Percentiles rank a stretch among this genome's conserved stretches.
These are phyloP conservation scores for Oenanthe oenanthe DNA, from an alignment of 2,113 vertebrate species.

Conservation along the genomic window DNA sequence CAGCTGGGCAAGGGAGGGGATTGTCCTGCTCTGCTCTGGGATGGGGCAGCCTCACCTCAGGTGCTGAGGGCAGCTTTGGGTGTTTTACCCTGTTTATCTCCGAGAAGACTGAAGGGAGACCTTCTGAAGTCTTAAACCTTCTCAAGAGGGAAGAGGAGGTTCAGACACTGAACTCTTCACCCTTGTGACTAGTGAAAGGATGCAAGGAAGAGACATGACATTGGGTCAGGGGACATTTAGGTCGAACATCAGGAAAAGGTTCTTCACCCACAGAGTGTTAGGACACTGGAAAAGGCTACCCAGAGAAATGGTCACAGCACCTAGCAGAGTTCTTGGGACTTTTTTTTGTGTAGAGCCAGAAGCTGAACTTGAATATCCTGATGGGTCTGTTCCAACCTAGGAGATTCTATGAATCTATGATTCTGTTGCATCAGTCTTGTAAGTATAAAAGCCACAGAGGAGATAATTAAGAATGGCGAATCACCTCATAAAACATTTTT, in stretches of 20 bases:
- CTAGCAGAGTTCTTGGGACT: background rate
- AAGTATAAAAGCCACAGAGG: background rate
- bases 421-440: background rate
- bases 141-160: background rate
- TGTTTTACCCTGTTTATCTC: background rate
- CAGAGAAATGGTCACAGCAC: background rate
- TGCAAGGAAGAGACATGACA: background rate
- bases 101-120: background rate
- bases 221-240: background rate
- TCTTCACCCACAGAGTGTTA: background rate
- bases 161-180: background rate
- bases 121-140: fast-evolving
- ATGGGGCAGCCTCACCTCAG: background rate
- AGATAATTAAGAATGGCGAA: background rate
- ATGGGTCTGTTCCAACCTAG: background rate
- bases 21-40: background rate
- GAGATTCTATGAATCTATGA: background rate
- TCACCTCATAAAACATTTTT: background rate
- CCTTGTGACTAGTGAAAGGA: background rate
- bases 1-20: fast-evolving
- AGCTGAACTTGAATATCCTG: background rate
- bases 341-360: background rate
- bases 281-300: background rate
- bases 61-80: background rate
- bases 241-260: background rate